phyloP scores from a whole-genome alignment of 2,888 invertebrate genomes.

The Tetramorium bicarinatum region DNA sequence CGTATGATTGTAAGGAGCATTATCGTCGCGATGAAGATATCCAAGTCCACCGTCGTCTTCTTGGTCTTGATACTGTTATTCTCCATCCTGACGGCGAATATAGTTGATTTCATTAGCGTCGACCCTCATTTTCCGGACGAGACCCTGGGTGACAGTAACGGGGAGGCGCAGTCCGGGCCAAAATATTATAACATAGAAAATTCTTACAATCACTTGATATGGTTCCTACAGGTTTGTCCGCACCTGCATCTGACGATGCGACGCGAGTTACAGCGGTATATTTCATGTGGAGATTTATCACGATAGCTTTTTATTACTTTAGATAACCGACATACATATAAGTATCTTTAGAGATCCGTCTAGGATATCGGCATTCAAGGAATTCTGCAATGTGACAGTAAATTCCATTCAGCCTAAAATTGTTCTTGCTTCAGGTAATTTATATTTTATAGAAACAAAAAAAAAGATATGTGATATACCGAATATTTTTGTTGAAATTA shows the following conservation, averaged over 20 bases:
- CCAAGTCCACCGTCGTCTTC: conserved; percentile 89
- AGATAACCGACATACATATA: conserved; percentile 96
- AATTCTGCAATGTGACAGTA: conserved; percentile 93
- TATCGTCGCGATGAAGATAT: conserved; percentile 87
- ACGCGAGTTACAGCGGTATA: neutral
- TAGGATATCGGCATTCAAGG: conserved; percentile 92
- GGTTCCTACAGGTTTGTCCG: conserved; percentile 92
- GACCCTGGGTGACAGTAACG: conserved; percentile 50
- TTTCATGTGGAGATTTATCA: neutral
- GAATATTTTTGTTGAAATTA: neutral
- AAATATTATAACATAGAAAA: conserved; percentile 87
- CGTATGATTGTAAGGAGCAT: neutral
- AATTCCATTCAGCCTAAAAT: conserved; percentile 91
- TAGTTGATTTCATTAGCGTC: conserved; percentile 90
- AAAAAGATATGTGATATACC: too few relatives aligned
- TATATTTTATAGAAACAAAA: neutral
- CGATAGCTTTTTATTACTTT: conserved; percentile 5
- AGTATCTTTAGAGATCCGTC: conserved; percentile 93
- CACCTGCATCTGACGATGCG: neutral
- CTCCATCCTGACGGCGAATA: conserved; percentile 91
- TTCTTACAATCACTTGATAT: conserved; percentile 89
- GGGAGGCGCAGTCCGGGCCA: conserved; percentile 67
- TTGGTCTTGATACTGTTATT: conserved; percentile 89
- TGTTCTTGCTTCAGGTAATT: conserved; percentile 93
- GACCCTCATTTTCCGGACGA: conserved; percentile 84